Base-by-base conservation (phyloP, 2,113 vertebrate species). In the Paratilapia polleni region DNA sequence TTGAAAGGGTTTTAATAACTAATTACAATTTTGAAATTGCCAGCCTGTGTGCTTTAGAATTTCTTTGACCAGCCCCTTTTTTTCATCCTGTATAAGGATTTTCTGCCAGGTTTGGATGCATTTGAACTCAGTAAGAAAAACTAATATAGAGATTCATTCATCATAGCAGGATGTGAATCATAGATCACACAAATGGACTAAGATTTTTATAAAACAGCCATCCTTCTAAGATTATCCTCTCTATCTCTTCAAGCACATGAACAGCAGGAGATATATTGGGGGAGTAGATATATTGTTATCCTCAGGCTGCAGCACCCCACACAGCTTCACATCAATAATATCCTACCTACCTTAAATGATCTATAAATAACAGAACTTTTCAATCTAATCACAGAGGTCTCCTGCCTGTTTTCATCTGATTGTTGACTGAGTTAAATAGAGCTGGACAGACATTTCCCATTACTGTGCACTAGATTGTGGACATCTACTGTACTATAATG, bases 291-390 rank as follows among this genome's bases (percentile, higher is more conserved):
- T 80, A 80, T 87, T 88, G 77, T 80, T 83, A 68, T 83, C 85
- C 70, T 86, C 88, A 34, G 83, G 88, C 90, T 85, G 77, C 36
- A 24, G 77, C 4, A 3, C 75, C 82, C 58, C 74, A 78, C 75
- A 78, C 80, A 52, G 49, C 80, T 79, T 87, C 68, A 82, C 85
- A 87, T 91, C 66, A 89, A 78, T 90, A 77, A 78, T 78, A 43
- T 20, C 41, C 77, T 17, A 64, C 82, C 87, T 77, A 89, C 84
- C 82, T 88, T 91, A 90, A 87, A 94, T 87, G 89, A 89, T 77
- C 89, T 83, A 91, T 88, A 88, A 86, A 91, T 89, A 91, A 81
- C 57, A 1, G 70, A 64, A 70, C 74, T 79, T 87, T 63, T 89
- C 6, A 78, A 74, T 86, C 38, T 83, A 75, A 84, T 79, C 87